Percentiles rank a stretch among this genome's conserved stretches.
Conservation (phyloP, 2,113 vertebrate genomes). For the Hyaena hyaena region DNA sequence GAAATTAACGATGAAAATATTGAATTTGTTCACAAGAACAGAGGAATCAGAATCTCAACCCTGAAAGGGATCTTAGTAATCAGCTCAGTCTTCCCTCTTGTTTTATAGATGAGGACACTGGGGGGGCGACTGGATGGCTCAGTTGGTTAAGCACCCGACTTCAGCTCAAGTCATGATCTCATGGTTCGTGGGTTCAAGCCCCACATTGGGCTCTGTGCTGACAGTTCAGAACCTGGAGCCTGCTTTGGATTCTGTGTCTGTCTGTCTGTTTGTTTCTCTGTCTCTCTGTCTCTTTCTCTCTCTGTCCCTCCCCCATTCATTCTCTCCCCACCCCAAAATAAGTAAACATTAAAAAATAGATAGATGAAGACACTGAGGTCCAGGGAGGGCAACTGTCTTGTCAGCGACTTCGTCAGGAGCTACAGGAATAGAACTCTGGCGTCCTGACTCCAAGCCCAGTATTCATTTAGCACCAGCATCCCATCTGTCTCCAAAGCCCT, state of each 20-base stretch:
- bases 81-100: background rate
- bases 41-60: background rate
- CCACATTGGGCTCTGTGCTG: too few species aligned
- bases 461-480: background rate
- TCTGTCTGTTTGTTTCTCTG: too few species aligned
- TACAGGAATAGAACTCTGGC: background rate
- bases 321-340: too few species aligned
- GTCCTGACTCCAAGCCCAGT: background rate
- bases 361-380: background rate
- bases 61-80: background rate
- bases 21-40: background rate
- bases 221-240: too few species aligned
- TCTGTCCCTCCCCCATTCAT: too few species aligned
- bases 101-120: background rate
- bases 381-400: too few species aligned
- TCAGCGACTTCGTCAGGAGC: background rate
- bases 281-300: too few species aligned
- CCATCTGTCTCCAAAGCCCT: background rate
- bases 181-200: too few species aligned
- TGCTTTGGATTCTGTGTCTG: too few species aligned
- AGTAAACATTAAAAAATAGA: too few species aligned
- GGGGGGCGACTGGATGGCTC: background rate
- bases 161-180: too few species aligned
- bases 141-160: too few species aligned
- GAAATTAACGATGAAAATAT: background rate